Evolutionary conservation across 2,113 vertebrate species (phyloP), one percentile per base, ranked within the genome.

Genomic region (Hepsetus odoe): DNA sequence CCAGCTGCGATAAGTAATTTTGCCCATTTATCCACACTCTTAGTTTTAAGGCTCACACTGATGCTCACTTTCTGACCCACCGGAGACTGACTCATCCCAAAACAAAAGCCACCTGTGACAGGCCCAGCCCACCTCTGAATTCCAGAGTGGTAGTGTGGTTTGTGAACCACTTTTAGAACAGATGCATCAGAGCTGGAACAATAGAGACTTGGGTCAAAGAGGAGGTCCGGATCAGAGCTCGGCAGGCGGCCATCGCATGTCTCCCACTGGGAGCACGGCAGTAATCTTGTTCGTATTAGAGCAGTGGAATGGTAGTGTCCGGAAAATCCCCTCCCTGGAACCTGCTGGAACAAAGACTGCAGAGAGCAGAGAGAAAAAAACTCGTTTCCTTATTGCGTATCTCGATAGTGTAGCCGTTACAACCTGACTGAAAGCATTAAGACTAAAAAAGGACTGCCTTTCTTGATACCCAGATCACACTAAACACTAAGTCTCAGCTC

Each of bases 231-330:
- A 77, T 76, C 65, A 78, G 46, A 72, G 76, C 62, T 56, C 86
- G n/a, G 85, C 79, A 83, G 74, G 87, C 85, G 82, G 64, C 61
- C 86, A 62, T 87, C 80, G 85, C n/a, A 84, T 82, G 80, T 42
- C 78, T 56, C 87, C 88, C 68, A 80, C 86, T 88, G 90, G 82
- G 89, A 90, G 80, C 77, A 28, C 74, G 86, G 84, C n/a, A n/a
- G n/a, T 89, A 90, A 91, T 91, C 87, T 11, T 84, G 86, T 87
- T 87, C 85, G 84, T 87, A 85, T 89, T 75, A 84, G 58, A 88
- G 83, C 87, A 90, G 85, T 80, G 85, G 91, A 91, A 91, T 82
- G 84, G 80, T 56, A 64, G 80, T 83, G 85, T 87, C 83, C 86
- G 84, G 83, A 91, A 90, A 90, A 87, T 88, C 89, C 80, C 77